Evolutionary conservation across 1,140 invertebrate genomes (phyloP).

Genomic region (Thalassaphorura encarpata): DNA sequence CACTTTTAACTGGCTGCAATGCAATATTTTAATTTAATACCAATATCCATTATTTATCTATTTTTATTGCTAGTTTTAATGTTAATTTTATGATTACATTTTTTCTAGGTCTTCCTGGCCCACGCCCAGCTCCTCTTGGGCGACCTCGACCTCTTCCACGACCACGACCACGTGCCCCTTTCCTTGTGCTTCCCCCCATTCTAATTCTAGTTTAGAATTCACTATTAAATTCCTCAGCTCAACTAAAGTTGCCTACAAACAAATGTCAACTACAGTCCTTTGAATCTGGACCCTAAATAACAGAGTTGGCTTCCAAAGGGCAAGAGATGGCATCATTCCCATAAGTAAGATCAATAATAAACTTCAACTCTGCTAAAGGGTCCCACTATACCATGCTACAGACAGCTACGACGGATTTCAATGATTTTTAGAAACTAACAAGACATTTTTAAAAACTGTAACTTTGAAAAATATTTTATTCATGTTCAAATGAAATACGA

Average conservation of each 20-base stretch:
- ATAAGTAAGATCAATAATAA: background rate
- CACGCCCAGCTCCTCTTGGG: constrained; percentile 12
- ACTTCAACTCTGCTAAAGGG: background rate
- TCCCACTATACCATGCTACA: too few species aligned
- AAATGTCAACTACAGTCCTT: background rate
- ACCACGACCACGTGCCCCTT: constrained; percentile 4
- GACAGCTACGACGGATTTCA: too few species aligned
- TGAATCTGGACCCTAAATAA: background rate
- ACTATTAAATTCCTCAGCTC: background rate
- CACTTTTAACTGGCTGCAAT: constrained; percentile 29
- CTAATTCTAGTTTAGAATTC: background rate
- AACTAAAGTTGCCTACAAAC: background rate
- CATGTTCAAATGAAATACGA: too few species aligned
- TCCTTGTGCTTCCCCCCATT: background rate
- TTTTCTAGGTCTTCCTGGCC: constrained; percentile 20
- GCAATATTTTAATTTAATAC: background rate
- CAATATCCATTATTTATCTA: background rate
- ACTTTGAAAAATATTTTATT: too few species aligned
- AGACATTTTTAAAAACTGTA: too few species aligned
- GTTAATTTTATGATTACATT: constrained; percentile 8
- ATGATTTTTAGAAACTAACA: too few species aligned
- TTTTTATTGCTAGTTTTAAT: background rate
- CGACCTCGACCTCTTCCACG: constrained; percentile 18
- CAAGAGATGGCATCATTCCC: background rate
- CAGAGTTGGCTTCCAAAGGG: background rate